Evolutionary conservation across 1,140 invertebrate species (phyloP).

Genomic region (Drosophila asahinai): DNA sequence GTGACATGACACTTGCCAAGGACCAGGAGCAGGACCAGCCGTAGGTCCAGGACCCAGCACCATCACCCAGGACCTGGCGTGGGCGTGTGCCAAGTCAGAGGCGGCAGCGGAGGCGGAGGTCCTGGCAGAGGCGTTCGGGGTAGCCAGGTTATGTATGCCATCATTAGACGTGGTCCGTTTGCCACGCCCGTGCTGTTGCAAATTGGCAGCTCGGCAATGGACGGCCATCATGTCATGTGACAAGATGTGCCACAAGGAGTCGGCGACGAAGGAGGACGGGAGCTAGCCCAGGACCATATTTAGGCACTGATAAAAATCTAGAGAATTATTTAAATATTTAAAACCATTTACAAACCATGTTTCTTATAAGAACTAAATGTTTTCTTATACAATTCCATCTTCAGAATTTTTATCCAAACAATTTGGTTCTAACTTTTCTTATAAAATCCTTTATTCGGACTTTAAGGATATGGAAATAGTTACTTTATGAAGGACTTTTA

Average conservation of each 20-base stretch:
- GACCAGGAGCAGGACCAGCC: conserved; percentile 31
- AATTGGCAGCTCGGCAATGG: conserved; percentile 77
- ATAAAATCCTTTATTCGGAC: too few species aligned
- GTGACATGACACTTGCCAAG: conserved; percentile 80
- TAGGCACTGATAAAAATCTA: not conserved
- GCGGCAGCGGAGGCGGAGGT: not conserved
- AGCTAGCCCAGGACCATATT: conserved; percentile 12
- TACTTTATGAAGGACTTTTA: not conserved
- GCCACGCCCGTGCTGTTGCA: conserved; percentile 77
- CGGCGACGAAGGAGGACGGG: not conserved
- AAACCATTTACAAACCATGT: too few species aligned
- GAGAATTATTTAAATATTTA: too few species aligned
- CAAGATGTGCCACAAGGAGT: conserved; percentile 46
- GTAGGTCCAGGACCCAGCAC: conserved; percentile 14
- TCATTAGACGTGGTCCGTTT: conserved; percentile 82
- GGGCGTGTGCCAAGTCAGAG: conserved; percentile 31
- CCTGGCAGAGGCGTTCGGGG: conserved; percentile 26
- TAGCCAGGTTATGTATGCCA: conserved; percentile 76
- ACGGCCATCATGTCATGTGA: conserved; percentile 74
- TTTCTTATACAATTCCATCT: too few species aligned
- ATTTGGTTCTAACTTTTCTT: too few species aligned
- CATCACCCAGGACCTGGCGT: conserved; percentile 35
- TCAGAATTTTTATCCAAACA: too few species aligned
- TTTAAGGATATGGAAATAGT: not conserved
- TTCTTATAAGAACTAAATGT: too few species aligned